Base-by-base conservation (phyloP, 37 sponge, comb jelly and placozoan species). In the Trichoplax adhaerens region DNA sequence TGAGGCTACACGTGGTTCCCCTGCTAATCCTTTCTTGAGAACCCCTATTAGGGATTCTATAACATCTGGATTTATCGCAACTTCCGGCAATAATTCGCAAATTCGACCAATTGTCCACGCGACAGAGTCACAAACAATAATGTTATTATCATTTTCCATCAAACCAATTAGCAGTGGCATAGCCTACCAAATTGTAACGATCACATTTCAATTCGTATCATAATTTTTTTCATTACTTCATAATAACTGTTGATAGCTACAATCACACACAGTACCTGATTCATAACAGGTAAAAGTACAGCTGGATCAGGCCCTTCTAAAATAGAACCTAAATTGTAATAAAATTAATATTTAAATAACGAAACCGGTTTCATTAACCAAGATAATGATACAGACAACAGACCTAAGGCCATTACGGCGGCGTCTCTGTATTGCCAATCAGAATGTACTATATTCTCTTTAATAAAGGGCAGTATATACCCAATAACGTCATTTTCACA, bases 101-200 rank as follows among this genome's bases (percentile, higher is more conserved):
- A 98, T 87, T 48, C 94, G 57, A 1, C 99, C 83, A 55, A 98
- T 59, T 54, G 94, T 86, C 99, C 99, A 98, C 7, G 94, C 99
- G 8, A 83, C 87, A n/a, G 91, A 81, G 79, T 98, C 99, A 65
- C 77, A 72, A 47, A 98, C 99, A 52, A 86, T 88, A 0, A 98
- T 79, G 65, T 71, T 76, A 54, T 57, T 58, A 68, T 98, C 96
- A 47, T 74, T 53, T 54, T 69, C 55, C 85, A 98, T 80, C 73
- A 86, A 53, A 0, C 69, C 60, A 49, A 98, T 81, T 61, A 98
- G 78, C 4, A 60, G 53, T 51, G 68, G 80, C 48, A 88, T 66
- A 5, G 79, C 71, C 82, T 97, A 76, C 65, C 57, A 79, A 5
- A 60, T 52, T 8, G 48, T 52, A 8, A 12, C 10, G 29, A 67